Evolutionary conservation across 2,888 invertebrate genomes (phyloP).

Genomic region (Luffia ferchaultella): DNA sequence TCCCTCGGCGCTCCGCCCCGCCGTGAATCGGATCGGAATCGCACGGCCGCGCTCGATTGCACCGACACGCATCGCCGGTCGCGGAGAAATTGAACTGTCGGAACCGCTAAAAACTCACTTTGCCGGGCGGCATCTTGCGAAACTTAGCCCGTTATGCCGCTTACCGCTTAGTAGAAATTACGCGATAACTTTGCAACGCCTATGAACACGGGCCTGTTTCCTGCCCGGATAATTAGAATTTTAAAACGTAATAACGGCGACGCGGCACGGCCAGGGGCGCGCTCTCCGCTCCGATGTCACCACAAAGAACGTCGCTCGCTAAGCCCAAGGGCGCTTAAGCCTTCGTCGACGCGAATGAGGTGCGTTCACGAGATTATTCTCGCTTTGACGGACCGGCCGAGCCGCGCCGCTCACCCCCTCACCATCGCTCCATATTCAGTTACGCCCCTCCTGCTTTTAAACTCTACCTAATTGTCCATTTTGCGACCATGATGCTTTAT

Average conservation of each 20-base stretch:
- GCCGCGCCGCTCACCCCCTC: slow-evolving; percentile 27
- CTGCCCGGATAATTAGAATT: slow-evolving; percentile 25
- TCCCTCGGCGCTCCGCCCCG: slow-evolving; percentile 19
- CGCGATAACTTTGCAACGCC: slow-evolving; percentile 18
- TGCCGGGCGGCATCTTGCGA: slow-evolving; percentile 43
- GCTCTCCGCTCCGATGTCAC: neutral
- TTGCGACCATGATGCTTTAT: slow-evolving; percentile 26
- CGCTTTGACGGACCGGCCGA: slow-evolving; percentile 46
- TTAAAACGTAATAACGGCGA: slow-evolving; percentile 17
- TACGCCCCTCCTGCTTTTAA: slow-evolving; percentile 31
- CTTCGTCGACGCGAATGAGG: slow-evolving; percentile 28
- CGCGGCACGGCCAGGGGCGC: neutral
- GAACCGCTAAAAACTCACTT: slow-evolving; percentile 40
- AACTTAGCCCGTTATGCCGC: slow-evolving; percentile 42
- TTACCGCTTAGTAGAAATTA: neutral
- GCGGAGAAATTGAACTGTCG: slow-evolving; percentile 57
- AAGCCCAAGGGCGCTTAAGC: slow-evolving; percentile 39
- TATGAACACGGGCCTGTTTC: slow-evolving; percentile 34
- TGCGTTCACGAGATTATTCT: slow-evolving; percentile 55
- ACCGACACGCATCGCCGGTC: slow-evolving; percentile 42
- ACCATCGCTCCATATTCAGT: slow-evolving; percentile 8
- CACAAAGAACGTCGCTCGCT: slow-evolving; percentile 10
- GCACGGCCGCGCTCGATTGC: slow-evolving; percentile 59
- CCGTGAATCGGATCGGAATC: slow-evolving; percentile 55
- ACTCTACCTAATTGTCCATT: slow-evolving; percentile 44